Percentiles rank a stretch among this genome's conserved stretches.
Conservation (phyloP, 2,113 vertebrate species). For the Limanda limanda region DNA sequence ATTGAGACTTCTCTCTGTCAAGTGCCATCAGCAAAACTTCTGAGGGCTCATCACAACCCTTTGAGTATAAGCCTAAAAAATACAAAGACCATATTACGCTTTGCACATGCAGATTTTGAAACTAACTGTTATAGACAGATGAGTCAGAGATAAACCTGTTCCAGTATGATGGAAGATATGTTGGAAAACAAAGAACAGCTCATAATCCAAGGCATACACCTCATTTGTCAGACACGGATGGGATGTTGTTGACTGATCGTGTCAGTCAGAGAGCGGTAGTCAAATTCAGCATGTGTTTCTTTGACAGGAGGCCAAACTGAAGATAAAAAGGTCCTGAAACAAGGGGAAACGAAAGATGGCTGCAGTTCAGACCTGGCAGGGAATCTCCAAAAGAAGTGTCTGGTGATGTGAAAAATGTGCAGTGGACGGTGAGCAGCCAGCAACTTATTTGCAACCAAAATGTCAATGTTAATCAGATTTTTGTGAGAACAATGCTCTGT, state of each 20-base stretch:
- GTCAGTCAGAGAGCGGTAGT: not conserved
- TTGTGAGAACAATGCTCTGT: not conserved
- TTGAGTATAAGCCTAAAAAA: not conserved
- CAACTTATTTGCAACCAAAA: constrained; percentile 12
- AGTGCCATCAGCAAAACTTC: too few species aligned
- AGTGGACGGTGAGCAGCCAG: not conserved
- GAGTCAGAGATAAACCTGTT: not conserved
- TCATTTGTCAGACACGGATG: too few species aligned
- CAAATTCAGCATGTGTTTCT: not conserved
- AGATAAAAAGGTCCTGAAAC: not conserved
- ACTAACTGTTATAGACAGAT: not conserved
- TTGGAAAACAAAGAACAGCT: not conserved
- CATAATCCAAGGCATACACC: not conserved
- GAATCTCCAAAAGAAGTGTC: not conserved
- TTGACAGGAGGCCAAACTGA: not conserved
- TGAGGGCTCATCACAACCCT: not conserved
- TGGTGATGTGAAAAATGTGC: not conserved
- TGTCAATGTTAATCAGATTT: not conserved
- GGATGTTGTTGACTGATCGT: not conserved
- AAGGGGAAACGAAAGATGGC: not conserved
- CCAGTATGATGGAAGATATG: not conserved
- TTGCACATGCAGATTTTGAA: not conserved
- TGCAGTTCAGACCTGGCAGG: not conserved
- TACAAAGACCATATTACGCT: not conserved
- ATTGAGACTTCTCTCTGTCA: too few species aligned